phyloP scores from a whole-genome alignment of 2,888 invertebrate species.

The Lepas anatifera region DNA sequence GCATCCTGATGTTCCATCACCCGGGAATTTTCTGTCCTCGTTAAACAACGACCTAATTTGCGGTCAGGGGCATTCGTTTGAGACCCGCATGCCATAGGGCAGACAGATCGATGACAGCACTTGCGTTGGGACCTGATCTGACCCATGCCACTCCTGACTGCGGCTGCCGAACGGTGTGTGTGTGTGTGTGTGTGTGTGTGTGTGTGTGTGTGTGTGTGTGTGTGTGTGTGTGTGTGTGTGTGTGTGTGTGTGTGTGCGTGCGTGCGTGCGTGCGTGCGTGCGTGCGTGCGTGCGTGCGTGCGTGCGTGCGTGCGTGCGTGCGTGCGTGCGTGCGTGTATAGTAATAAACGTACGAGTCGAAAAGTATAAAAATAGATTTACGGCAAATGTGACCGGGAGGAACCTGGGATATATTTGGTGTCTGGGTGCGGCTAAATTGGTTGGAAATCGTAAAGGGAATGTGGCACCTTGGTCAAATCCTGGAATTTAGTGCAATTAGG shows the following conservation, averaged over 20 bases:
- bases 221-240: slow-evolving; percentile 1
- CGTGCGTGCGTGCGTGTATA: background rate
- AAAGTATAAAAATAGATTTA: background rate
- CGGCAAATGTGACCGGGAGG: too few species aligned
- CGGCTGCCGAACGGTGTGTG: background rate
- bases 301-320: background rate
- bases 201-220: slow-evolving; percentile 1
- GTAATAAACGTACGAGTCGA: background rate
- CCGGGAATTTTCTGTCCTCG: too few species aligned
- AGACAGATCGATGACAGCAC: too few species aligned
- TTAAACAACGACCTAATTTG: too few species aligned
- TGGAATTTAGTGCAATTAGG: too few species aligned
- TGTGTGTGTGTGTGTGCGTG: background rate
- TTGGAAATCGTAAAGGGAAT: too few species aligned
- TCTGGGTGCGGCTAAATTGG: too few species aligned
- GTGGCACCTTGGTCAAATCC: too few species aligned
- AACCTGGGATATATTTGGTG: too few species aligned
- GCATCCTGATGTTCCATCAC: too few species aligned
- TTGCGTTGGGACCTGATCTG: background rate
- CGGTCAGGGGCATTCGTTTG: too few species aligned
- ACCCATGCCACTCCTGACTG: background rate
- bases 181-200: background rate
- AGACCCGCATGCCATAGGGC: background rate
- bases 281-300: background rate
- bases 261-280: background rate